These are phyloP conservation scores for Xenopus laevis DNA, from an alignment of 2,113 vertebrate species.

Conservation along the genomic window DNA sequence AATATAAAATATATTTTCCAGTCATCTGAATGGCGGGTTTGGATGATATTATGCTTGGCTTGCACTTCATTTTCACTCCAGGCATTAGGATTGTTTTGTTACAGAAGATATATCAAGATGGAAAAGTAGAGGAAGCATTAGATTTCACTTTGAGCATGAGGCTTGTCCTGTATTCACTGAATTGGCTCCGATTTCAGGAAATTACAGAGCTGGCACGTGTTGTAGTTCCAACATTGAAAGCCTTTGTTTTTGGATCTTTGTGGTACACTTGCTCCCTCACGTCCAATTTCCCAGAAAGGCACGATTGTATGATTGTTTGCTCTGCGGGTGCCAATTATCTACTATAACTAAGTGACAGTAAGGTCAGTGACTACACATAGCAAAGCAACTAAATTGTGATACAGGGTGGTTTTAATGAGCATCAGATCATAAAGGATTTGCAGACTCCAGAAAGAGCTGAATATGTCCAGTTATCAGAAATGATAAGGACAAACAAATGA, in stretches of 20 bases:
- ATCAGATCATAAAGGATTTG: too few species aligned
- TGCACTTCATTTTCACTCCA: constrained; percentile 41
- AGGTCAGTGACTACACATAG: constrained; percentile 16
- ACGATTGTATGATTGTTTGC: constrained; percentile 39
- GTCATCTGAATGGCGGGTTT: constrained; percentile 16
- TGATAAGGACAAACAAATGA: too few species aligned
- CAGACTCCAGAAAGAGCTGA: too few species aligned
- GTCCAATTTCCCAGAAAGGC: constrained; percentile 39
- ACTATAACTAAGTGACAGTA: constrained; percentile 9
- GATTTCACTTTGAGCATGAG: constrained; percentile 21
- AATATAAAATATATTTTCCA: background rate
- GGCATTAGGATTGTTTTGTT: constrained; percentile 31
- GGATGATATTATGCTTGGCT: constrained; percentile 46
- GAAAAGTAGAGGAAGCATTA: constrained; percentile 35
- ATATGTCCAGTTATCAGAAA: too few species aligned
- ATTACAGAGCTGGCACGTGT: constrained; percentile 46
- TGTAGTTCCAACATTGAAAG: constrained; percentile 43
- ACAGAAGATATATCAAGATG: constrained; percentile 20
- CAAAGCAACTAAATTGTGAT: too few species aligned
- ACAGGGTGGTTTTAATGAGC: too few species aligned
- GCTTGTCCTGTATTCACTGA: background rate
- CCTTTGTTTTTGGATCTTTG: constrained; percentile 36
- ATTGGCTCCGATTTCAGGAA: constrained; percentile 39
- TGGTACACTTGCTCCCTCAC: constrained; percentile 42
- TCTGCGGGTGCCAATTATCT: constrained; percentile 25